Evolutionary conservation across 2,113 vertebrate species (phyloP), one percentile per base, ranked within the genome.

Genomic region (Tetraodon nigroviridis): DNA sequence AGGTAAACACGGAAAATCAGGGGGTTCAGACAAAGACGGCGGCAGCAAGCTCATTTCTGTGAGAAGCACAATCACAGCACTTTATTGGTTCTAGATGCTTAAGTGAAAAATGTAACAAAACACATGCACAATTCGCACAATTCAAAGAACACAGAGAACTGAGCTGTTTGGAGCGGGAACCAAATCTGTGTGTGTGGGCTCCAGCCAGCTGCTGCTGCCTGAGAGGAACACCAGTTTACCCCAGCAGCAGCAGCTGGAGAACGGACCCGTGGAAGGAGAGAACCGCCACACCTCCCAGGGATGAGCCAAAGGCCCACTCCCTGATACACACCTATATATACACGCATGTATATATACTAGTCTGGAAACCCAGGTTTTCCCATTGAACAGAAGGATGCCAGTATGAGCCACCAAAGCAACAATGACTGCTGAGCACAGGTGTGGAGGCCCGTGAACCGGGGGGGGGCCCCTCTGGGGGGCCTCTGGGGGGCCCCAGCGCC

Each of bases 51-150:
- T 32, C 4, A 49, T 60, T 68, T 82, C 70, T 88, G 90, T 93
- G 92, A 93, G 93, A 94, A 96, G 93, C 94, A 99, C 94, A 94
- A 93, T 93, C 67, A 96, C 94, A 96, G 92, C 92, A 97, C 94
- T 96, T 98, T 98, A 98, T 99, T 92, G 64, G 88, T 96, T 91
- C 94, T 92, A 89, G 89, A 95, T 95, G 94, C 90, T 92, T 92
- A 92, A 92, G 93, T 93, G 92, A 93, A 82, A 90, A 90, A 86
- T 92, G 87, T 92, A 82, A 94, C 93, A 74, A 84, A 81, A 85
- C 15, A 46, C 15, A 46, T 17, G n/a, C 83, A 71, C 80, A 82
- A 81, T 80, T 81, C 63, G 83, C 92, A 93, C 89, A 92, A 93
- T 93, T 91, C 57, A 92, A 91, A 93, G 88, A 92, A 92, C 93